Evolutionary conservation across 2,797 vertebrate species (phyloP), one percentile per base, ranked within the genome.

Genomic region (Clamator glandarius): DNA sequence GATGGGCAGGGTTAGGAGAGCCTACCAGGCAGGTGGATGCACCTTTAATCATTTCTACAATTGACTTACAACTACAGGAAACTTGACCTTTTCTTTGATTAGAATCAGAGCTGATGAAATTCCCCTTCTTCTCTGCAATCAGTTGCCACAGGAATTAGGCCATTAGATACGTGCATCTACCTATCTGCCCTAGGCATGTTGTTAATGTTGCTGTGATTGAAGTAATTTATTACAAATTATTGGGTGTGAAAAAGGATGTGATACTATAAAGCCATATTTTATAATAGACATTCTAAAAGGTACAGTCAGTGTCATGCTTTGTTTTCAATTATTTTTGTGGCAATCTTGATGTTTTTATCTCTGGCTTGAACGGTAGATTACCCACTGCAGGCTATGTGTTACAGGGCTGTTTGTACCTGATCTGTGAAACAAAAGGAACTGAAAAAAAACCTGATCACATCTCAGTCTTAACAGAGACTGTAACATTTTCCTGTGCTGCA

Each of bases 1-100:
- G 55, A 8, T 59, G 63, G 58, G 69, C 3, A 26, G 75, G 63
- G 50, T 33, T 67, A 44, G 92, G 36, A 92, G 55, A 0, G 0
- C 80, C 84, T 94, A 72, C 77, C 50, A 92, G 87, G 91, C 91
- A 95, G 95, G 76, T 94, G 87, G 64, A 74, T 93, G 89, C 93
- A 93, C 87, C 92, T 95, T 92, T 95, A 95, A 93, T 94, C 88
- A 94, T 92, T 93, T 58, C 82, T 68, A 29, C 84, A 94, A 86
- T 94, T 94, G 85, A 93, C 86, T 91, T 84, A 15, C 9, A 90
- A 50, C 93, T 84, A 79, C 80, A 82, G 89, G 89, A 96, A 91
- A 86, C 89, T 92, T 96, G 95, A 97, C 89, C 93, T 95, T 95
- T 96, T 82, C 88, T 94, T 93, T 95, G 91, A 97, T 95, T 93